Base-by-base conservation (phyloP, 2,888 invertebrate genomes). In the Tryphoninae sp. region DNA sequence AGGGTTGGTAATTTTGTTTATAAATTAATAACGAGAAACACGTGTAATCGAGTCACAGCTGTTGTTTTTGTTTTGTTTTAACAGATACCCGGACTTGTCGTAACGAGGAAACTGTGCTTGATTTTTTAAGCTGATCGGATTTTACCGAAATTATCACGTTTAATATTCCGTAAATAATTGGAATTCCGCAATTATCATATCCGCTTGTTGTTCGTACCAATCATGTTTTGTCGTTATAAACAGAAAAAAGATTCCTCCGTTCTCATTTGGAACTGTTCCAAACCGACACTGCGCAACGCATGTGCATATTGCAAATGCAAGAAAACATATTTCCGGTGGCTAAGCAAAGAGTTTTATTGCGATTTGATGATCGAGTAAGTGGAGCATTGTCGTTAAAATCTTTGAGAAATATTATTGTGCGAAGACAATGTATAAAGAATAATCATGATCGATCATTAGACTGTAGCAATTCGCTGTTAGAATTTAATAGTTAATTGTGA, bases 141-240 rank as follows among this genome's bases (percentile, higher is more conserved):
- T 55, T 19, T 75, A 33, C 59, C 45, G 49, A 16, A 42, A 65
- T 81, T 64, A 73, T 11, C 40, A 23, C 23, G 68, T 26, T 77
- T 62, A 73, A 81, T 64, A 64, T 49, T 64, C 68, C 81, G 62
- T 77, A 49, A 40, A 67, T 68, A 77, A 64, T 78, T 62, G 40
- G 40, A 42, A 58, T 73, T 64, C 53, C 22, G 68, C 61, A 55
- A 73, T 77, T 67, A 58, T 11, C 33, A 55, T 42, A 23, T 40
- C 51, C 42, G 42, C 22, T 59, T 26, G 1, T 33, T 45, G 11
- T 45, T 1, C 42, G 49, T 16, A 19, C 23, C 49, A 51, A 59
- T 55, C 55, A 64, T 75, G 45, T 22, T 13, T n/a, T 8, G 4
- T 45, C 64, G 65, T 9, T 13, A 61, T 1, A 0, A 55, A 45